phyloP scores from a whole-genome alignment of 2,113 vertebrate species.

The Chaenogobius annularis region DNA sequence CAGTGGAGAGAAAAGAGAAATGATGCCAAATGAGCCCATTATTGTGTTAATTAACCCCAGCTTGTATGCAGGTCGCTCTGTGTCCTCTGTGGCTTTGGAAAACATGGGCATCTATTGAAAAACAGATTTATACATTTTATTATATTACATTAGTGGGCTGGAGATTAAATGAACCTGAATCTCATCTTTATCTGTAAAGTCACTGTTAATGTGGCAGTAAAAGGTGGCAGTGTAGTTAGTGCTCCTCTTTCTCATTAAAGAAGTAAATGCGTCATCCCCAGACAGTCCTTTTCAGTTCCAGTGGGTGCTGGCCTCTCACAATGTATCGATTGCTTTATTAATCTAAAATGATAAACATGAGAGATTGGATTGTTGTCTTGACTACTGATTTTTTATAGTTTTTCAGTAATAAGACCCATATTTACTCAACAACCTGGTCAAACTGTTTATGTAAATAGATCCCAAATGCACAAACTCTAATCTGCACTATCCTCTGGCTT shows the following conservation, averaged over 20 bases:
- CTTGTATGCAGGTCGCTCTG: not conserved
- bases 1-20: not conserved
- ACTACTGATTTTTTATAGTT: not conserved
- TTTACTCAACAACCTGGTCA: not conserved
- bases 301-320: not conserved
- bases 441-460: not conserved
- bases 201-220: not conserved
- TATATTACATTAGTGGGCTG: not conserved
- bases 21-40: slow-evolving; percentile 2
- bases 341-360: not conserved
- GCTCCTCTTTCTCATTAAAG: not conserved
- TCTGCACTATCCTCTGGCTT: not conserved
- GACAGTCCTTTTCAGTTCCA: not conserved
- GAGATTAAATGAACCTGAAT: not conserved
- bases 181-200: not conserved
- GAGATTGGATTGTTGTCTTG: not conserved
- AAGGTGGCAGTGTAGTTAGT: not conserved
- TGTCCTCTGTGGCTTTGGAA: slow-evolving; percentile 2
- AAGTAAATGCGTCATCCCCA: not conserved
- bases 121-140: slow-evolving; percentile 1
- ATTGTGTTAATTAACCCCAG: slow-evolving; percentile 13
- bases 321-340: not conserved
- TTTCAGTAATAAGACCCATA: not conserved
- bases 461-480: not conserved
- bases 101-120: not conserved